Conservation (phyloP, 1,140 invertebrate genomes). For the Pseudomyrmex cubaensis region DNA sequence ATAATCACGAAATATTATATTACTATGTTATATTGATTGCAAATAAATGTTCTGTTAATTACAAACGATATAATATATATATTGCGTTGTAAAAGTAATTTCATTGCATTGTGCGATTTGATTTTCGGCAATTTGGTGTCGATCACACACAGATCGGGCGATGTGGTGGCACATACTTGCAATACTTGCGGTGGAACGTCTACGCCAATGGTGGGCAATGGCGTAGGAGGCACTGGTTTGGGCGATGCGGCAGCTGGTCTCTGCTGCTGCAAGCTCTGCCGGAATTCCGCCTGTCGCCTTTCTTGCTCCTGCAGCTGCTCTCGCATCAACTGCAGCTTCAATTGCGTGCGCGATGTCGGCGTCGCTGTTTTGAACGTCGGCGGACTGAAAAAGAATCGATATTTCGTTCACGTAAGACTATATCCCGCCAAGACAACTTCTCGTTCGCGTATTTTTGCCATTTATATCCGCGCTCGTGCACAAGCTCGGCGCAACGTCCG, state of each 20-base stretch:
- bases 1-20: neutral
- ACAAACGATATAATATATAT: neutral
- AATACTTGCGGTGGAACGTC: conserved; percentile 93
- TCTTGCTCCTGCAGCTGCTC: conserved; percentile 92
- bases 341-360: conserved; percentile 92
- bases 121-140: conserved; percentile 31
- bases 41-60: neutral
- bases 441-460: neutral
- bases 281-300: conserved; percentile 85
- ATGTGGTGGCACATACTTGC: conserved; percentile 86
- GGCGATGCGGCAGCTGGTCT: conserved; percentile 85
- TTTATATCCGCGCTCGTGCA: conserved; percentile 28
- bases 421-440: neutral
- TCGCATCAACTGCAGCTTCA: conserved; percentile 94
- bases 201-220: conserved; percentile 87
- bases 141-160: conserved; percentile 9
- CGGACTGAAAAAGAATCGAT: conserved; percentile 87
- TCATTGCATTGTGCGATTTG: neutral
- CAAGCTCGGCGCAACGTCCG: neutral
- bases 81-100: neutral
- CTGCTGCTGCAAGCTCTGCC: conserved; percentile 86
- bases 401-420: conserved; percentile 50
- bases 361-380: conserved; percentile 93
- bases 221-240: conserved; percentile 85
- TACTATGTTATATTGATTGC: neutral